Conservation (phyloP, 2,113 vertebrate species). For the Lophius piscatorius region DNA sequence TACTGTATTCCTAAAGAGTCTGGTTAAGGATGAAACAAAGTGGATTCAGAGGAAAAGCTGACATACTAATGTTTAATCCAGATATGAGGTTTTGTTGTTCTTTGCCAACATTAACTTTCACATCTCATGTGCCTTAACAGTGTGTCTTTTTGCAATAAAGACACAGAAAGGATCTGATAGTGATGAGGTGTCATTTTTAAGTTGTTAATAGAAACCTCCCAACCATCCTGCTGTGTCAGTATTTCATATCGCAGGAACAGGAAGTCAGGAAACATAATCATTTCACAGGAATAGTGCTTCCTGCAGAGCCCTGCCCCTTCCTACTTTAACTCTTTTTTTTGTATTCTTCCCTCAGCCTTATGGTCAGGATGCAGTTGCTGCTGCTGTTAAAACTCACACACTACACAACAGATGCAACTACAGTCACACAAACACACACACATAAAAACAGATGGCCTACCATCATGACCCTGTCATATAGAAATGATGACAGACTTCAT, state of each 20-base stretch:
- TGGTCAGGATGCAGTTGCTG: conserved; percentile 59
- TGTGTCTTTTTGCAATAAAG: too few species aligned
- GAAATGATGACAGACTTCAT: too few species aligned
- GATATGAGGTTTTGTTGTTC: not conserved
- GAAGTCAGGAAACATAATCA: conserved; percentile 41
- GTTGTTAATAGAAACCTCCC: too few species aligned
- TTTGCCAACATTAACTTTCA: not conserved
- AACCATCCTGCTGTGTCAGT: conserved; percentile 19
- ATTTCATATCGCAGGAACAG: conserved; percentile 19
- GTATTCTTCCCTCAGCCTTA: conserved; percentile 1
- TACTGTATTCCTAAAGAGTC: conserved; percentile 15
- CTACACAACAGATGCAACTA: not conserved
- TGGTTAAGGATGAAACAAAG: conserved; percentile 30
- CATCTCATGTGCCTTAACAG: not conserved
- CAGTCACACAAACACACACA: not conserved
- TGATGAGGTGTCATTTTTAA: not conserved
- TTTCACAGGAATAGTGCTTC: conserved; percentile 65
- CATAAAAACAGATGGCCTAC: not conserved
- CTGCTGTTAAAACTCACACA: not conserved
- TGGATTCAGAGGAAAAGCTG: conserved; percentile 25
- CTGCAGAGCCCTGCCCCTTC: conserved; percentile 35
- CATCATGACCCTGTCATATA: too few species aligned
- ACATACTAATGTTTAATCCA: conserved; percentile 6
- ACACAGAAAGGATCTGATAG: too few species aligned
- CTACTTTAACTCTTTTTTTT: not conserved